phyloP scores from a whole-genome alignment of 2,888 invertebrate genomes.

The Lithophane leautieri region DNA sequence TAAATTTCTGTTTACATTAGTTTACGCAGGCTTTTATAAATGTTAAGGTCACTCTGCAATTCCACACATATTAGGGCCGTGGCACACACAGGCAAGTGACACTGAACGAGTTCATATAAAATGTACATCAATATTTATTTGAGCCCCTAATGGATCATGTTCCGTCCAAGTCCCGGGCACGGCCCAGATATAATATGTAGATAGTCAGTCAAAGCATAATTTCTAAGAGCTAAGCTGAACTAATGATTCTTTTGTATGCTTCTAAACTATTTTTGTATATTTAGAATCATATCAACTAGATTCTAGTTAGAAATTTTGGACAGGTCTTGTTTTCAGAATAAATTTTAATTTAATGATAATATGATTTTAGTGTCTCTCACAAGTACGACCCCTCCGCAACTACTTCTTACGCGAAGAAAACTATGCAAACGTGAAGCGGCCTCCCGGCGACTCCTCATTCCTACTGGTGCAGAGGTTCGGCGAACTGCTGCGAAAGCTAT shows the following conservation, averaged over 20 bases:
- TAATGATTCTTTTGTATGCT: not conserved
- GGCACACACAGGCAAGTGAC: not conserved
- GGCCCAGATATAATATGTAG: not conserved
- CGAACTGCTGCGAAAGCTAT: conserved; percentile 98
- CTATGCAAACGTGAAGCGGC: conserved; percentile 96
- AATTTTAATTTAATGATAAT: not conserved
- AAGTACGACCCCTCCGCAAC: conserved; percentile 98
- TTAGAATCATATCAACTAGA: not conserved
- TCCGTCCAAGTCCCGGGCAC: not conserved
- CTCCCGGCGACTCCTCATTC: conserved; percentile 98
- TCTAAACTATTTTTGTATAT: not conserved
- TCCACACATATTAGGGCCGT: not conserved
- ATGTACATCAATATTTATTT: not conserved
- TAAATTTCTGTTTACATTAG: too few species aligned
- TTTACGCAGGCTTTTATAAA: too few species aligned
- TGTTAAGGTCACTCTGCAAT: too few species aligned
- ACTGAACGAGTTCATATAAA: not conserved
- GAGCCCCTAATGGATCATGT: too few species aligned
- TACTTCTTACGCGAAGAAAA: conserved; percentile 98
- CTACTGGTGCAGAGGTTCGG: conserved; percentile 98
- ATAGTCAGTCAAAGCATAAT: not conserved
- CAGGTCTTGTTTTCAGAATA: not conserved
- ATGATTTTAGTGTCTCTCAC: conserved; percentile 95
- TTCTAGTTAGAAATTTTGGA: not conserved
- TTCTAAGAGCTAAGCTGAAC: not conserved